Percentiles rank a stretch among this genome's conserved stretches.
Conservation (phyloP, 2,113 vertebrate genomes). For the Paedocypris sp. region DNA sequence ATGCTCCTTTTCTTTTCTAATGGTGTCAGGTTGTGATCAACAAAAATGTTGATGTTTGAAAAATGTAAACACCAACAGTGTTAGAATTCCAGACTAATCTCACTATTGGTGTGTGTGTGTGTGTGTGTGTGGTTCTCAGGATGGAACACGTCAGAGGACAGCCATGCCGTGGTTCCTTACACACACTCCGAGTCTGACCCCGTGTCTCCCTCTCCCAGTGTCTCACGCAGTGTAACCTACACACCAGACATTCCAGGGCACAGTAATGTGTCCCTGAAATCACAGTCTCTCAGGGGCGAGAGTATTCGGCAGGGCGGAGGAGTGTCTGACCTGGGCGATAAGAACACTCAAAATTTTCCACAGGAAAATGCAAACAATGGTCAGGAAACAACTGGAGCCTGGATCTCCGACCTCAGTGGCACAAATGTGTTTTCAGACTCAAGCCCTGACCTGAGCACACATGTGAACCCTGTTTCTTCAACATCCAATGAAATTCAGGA, state of each 20-base stretch:
- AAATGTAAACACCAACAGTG: too few species aligned
- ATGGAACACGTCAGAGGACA: slow-evolving; percentile 23
- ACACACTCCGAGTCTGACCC: slow-evolving; percentile 8
- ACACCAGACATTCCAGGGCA: slow-evolving; percentile 3
- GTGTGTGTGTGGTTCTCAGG: slow-evolving; percentile 20
- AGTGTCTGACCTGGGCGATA: slow-evolving; percentile 45
- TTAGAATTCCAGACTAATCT: background rate
- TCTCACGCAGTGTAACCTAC: background rate
- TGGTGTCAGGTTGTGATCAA: too few species aligned
- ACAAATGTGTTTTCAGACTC: slow-evolving; percentile 1
- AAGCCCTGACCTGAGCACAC: background rate
- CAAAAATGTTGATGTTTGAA: too few species aligned
- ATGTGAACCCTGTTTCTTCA: background rate
- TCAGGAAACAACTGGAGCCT: slow-evolving; percentile 56
- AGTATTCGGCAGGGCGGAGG: slow-evolving; percentile 28
- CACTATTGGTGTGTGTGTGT: slow-evolving; percentile 10
- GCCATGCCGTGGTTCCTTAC: slow-evolving; percentile 2
- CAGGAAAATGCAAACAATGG: slow-evolving; percentile 65
- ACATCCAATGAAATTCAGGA: background rate
- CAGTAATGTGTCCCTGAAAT: slow-evolving; percentile 10
- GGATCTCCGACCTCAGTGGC: slow-evolving; percentile 20
- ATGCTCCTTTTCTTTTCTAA: too few species aligned
- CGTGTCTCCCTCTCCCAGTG: slow-evolving; percentile 10
- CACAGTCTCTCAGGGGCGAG: slow-evolving; percentile 19
- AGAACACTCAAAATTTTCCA: slow-evolving; percentile 51